Evolutionary conservation across 2,888 invertebrate species (phyloP), one percentile per base, ranked within the genome.

Genomic region (Polydesmus complanatus): DNA sequence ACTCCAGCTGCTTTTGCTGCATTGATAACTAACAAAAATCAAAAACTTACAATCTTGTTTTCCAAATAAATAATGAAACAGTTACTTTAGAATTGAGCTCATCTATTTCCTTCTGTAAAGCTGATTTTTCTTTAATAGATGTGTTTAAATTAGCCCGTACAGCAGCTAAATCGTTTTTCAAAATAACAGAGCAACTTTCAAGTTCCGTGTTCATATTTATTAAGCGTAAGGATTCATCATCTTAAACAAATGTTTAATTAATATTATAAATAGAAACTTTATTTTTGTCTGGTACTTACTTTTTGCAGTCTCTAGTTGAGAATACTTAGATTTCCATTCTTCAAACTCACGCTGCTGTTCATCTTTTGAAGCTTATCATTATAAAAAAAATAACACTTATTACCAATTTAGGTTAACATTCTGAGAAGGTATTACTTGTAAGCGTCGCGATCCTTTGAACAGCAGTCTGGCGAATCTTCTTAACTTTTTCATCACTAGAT

Each of bases 391-490:
- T 47, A 1, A 60, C 2, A 2, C 26, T 22, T 8, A 37, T 37
- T 37, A 37, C 14, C 14, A 37, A 37, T 8, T 37, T 8, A 37
- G 5, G 37, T 37, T 37, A 37, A 37, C 5, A 37, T 37, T 5
- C 14, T 37, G 14, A 37, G 14, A 37, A 37, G 14, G 14, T 8
- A 37, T 54, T 49, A 63, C 63, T 27, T n/a, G 50, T 84, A 27
- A 88, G 73, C 64, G 80, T 81, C 68, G 83, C 81, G 63, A 88
- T 86, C 69, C 84, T 83, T 61, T 80, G 81, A 70, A 86, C 83
- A 1, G 87, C 61, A 19, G 62, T 54, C 27, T 37, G 61, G 8
- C 65, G 37, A 1, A 67, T 26, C 51, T 64, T 67, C 52, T 62
- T 64, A 2, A 66, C 62, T 50, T 63, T 66, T 52, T 68, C 68